A percentile compares a stretch with the other conserved stretches of the same genome.
phyloP scores from a whole-genome alignment of 2,113 vertebrate genomes.

The Gopherus flavomarginatus region DNA sequence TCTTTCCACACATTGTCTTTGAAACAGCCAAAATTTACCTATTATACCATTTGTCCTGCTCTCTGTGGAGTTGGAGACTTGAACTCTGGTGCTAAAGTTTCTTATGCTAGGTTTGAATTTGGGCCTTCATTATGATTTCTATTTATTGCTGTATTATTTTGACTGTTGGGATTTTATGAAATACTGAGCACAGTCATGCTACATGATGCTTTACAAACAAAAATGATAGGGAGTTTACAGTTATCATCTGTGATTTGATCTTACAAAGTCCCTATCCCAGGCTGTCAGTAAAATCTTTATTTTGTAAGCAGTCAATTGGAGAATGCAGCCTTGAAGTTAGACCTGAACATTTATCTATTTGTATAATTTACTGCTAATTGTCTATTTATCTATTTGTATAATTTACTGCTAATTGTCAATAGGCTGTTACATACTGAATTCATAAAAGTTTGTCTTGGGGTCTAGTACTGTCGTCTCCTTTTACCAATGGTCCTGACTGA shows the following conservation, averaged over 20 bases:
- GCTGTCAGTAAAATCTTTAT: conserved; percentile 8
- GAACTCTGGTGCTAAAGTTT: conserved; percentile 14
- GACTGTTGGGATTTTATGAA: conserved; percentile 24
- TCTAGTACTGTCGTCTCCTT: not conserved
- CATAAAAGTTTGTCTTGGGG: not conserved
- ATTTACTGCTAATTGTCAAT: conserved; percentile 48
- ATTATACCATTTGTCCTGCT: not conserved
- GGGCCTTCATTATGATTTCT: not conserved
- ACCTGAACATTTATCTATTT: conserved; percentile 17
- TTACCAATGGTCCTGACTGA: not conserved
- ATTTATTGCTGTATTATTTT: conserved; percentile 34
- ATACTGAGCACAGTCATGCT: not conserved
- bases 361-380: conserved; percentile 35
- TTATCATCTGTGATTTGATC: not conserved
- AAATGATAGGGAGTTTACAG: not conserved
- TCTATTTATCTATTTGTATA: conserved; percentile 24
- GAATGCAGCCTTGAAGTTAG: not conserved
- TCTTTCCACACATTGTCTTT: not conserved
- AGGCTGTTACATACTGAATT: conserved; percentile 1
- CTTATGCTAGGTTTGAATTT: not conserved
- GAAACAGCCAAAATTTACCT: not conserved
- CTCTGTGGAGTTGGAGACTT: not conserved
- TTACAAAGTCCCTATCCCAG: not conserved
- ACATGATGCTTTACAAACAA: not conserved
- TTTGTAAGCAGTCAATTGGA: not conserved